phyloP scores from a whole-genome alignment of 2,797 vertebrate species.

The Bradypodion ventrale region DNA sequence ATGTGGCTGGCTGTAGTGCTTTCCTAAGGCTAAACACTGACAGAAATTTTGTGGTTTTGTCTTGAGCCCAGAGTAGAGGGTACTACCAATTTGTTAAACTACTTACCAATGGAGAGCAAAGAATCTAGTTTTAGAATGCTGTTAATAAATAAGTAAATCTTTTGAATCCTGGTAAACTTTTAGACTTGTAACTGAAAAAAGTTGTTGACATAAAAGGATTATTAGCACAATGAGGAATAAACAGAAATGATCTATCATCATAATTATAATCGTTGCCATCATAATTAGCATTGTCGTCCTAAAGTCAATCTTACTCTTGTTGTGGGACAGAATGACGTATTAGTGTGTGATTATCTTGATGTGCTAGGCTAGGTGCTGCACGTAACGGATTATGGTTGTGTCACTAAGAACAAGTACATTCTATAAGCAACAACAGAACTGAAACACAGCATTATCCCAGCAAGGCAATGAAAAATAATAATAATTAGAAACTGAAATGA shows the following conservation, averaged over 20 bases:
- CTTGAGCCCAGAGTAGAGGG: no score
- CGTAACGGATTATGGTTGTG: not conserved
- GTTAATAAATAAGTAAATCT: constrained; percentile 5
- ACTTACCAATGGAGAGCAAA: no score
- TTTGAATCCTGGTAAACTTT: constrained; percentile 22
- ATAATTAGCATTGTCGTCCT: constrained; percentile 12
- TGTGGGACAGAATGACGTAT: constrained; percentile 18
- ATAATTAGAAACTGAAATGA: constrained; percentile 21
- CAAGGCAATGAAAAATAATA: constrained; percentile 27
- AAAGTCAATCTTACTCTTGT: constrained; percentile 11
- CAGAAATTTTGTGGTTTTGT: no score
- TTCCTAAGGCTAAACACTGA: no score
- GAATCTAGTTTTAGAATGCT: not conserved
- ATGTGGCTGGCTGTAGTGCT: no score
- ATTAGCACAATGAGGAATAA: constrained; percentile 29
- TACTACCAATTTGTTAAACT: no score
- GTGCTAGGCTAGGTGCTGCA: not conserved
- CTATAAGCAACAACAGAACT: constrained; percentile 30
- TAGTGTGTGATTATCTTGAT: constrained; percentile 20
- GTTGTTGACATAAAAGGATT: constrained; percentile 35
- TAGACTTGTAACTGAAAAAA: not conserved
- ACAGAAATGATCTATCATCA: constrained; percentile 29
- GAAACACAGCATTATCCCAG: constrained; percentile 38
- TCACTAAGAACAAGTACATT: constrained; percentile 47
- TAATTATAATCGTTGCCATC: constrained; percentile 14